phyloP scores from a whole-genome alignment of 2,888 invertebrate species.

The Cistogaster globosa region DNA sequence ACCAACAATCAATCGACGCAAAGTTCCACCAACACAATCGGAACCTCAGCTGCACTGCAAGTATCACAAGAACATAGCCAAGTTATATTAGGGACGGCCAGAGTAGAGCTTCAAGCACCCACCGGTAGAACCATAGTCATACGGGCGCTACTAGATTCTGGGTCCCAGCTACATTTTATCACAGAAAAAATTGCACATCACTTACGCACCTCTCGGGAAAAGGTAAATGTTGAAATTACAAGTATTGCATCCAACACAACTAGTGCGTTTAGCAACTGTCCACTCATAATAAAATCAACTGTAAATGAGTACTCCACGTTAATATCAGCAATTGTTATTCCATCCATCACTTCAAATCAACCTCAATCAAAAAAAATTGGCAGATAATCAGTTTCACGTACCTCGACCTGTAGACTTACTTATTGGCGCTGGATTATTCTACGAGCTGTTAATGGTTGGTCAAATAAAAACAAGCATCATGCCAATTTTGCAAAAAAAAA shows the following conservation, averaged over 20 bases:
- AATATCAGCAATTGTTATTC: constrained; percentile 23
- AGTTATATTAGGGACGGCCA: background rate
- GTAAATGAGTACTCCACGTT: background rate
- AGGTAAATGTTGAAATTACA: constrained; percentile 7
- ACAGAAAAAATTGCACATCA: no score
- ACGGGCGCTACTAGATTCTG: background rate
- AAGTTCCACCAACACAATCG: background rate
- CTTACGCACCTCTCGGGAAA: background rate
- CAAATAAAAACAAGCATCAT: constrained; percentile 24
- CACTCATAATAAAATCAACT: background rate
- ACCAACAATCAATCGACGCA: background rate
- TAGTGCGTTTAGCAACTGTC: background rate
- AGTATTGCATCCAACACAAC: background rate
- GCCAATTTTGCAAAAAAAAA: constrained; percentile 39
- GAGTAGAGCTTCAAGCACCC: no score
- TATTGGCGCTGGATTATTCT: constrained; percentile 25
- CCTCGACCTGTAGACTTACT: constrained; percentile 35
- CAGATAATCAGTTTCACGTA: constrained; percentile 3
- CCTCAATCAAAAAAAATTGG: constrained; percentile 17
- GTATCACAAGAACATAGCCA: background rate
- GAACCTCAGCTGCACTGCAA: background rate
- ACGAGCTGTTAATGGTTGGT: constrained; percentile 31
- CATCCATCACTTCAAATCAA: constrained; percentile 23
- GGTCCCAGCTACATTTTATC: background rate
- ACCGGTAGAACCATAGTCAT: no score